Base-by-base conservation (phyloP, 2,797 vertebrate species). In the Sphaeramia orbicularis region DNA sequence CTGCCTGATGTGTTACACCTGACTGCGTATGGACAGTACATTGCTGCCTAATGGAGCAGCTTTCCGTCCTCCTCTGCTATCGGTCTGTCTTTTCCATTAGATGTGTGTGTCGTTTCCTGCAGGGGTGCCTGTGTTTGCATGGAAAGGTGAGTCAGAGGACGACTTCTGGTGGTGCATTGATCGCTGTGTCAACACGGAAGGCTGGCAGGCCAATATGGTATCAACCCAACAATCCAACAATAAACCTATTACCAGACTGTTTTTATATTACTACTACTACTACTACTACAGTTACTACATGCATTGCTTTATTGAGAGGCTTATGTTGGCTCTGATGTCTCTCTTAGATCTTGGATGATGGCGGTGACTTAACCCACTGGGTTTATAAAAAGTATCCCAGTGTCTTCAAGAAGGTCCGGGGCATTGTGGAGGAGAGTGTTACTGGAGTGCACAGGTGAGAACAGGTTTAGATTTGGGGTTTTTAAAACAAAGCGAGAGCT, bases 111-210 rank as follows among this genome's bases (percentile, higher is more conserved):
- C 64, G 18, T 63, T 24, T 76, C 53, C 58, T 69, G 14, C 71
- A 99, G 98, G 97, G 78, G 96, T 99, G 18, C 94, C 97, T 0
- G 97, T 99, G 85, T 99, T 99, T 87, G 97, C 98, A 41, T 99
- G 98, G 98, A 99, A 99, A 74, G 97, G 98, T 21, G 98, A 99
- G 85, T 98, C 97, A 0, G 98, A 99, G 90, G 97, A 99, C 56
- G 97, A 99, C 89, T 99, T 99, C 94, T 99, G 98, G 98, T 99
- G 98, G 98, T 99, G 97, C 88, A 99, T 99, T 37, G 98, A 99
- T 87, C 96, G 95, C 84, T 99, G 97, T 86, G 96, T 99, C 78
- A 98, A 96, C 85, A 91, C 94, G 3, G 96, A 98, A 48, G 94
- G 96, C 85, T 99, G 97, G 97, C 96, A 99, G 90, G 94, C 97